Percentiles rank a stretch among this genome's conserved stretches.
These are phyloP conservation scores for Chalcis sispes DNA, from an alignment of 2,888 invertebrate species.

Conservation along the genomic window DNA sequence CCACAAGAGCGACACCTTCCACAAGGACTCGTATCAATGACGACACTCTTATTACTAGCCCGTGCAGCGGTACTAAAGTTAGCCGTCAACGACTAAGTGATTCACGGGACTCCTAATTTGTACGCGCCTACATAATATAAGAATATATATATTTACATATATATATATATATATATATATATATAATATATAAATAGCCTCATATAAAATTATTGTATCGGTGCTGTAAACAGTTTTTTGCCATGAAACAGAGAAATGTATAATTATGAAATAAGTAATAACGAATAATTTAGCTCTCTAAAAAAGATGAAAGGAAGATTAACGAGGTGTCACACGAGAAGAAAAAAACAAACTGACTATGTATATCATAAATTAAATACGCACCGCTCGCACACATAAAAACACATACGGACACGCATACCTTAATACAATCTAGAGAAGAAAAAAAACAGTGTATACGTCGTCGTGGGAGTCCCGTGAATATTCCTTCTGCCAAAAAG, in stretches of 20 bases:
- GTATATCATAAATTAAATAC: neutral
- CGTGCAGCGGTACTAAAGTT: slow-evolving; percentile 72
- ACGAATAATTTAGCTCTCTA: slow-evolving; percentile 13
- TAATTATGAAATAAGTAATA: neutral
- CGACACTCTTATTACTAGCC: slow-evolving; percentile 83
- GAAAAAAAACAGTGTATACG: neutral
- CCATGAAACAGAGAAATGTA: slow-evolving; percentile 6
- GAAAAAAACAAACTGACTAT: neutral
- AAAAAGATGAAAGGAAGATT: neutral
- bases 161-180: no score
- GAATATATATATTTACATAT: neutral
- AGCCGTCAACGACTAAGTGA: neutral
- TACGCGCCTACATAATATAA: neutral
- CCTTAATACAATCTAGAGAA: neutral
- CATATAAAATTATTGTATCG: neutral
- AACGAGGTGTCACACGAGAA: neutral
- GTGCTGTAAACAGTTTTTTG: slow-evolving; percentile 22
- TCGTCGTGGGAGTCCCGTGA: slow-evolving; percentile 48
- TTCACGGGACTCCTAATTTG: slow-evolving; percentile 43
- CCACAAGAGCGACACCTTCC: slow-evolving; percentile 89
- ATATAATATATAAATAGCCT: no score
- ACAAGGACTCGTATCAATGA: slow-evolving; percentile 85
- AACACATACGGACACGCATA: neutral
- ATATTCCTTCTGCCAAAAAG: slow-evolving; percentile 30
- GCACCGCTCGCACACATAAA: neutral